These are phyloP conservation scores for Podarcis raffonei DNA, from an alignment of 2,113 vertebrate species.

Conservation along the genomic window DNA sequence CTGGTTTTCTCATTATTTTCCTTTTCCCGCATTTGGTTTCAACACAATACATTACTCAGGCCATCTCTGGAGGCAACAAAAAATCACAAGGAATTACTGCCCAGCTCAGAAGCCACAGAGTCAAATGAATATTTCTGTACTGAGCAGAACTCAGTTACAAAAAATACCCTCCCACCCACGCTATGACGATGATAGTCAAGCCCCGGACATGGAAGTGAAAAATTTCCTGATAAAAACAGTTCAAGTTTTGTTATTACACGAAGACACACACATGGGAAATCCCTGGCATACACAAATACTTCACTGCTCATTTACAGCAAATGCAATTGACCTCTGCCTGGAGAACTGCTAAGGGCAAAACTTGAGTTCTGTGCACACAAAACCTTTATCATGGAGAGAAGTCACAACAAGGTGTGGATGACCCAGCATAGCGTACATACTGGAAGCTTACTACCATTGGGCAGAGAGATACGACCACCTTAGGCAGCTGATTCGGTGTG, in stretches of 20 bases:
- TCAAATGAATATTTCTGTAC: neutral
- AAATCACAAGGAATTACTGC: conserved; percentile 38
- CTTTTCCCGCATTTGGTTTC: neutral
- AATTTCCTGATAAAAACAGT: conserved; percentile 41
- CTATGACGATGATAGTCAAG: neutral
- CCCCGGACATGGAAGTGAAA: conserved; percentile 48
- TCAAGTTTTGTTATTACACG: conserved; percentile 13
- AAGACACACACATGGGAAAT: neutral
- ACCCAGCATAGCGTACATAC: neutral
- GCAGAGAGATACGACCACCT: neutral
- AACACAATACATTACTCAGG: neutral
- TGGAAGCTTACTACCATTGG: neutral
- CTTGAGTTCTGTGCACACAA: neutral
- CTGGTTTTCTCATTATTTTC: neutral
- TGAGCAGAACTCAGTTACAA: neutral
- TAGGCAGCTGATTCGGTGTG: no score
- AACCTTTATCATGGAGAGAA: neutral
- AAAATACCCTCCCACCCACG: conserved; percentile 12
- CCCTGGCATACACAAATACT: neutral
- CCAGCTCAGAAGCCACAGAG: conserved; percentile 51
- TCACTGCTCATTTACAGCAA: neutral
- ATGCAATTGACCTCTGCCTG: neutral
- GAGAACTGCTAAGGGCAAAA: neutral
- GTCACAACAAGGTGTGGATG: neutral
- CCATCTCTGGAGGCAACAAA: neutral